Evolutionary conservation across 35 echinoderm and acorn worm species (phyloP).

Genomic region (Heliocidaris erythrogramma): DNA sequence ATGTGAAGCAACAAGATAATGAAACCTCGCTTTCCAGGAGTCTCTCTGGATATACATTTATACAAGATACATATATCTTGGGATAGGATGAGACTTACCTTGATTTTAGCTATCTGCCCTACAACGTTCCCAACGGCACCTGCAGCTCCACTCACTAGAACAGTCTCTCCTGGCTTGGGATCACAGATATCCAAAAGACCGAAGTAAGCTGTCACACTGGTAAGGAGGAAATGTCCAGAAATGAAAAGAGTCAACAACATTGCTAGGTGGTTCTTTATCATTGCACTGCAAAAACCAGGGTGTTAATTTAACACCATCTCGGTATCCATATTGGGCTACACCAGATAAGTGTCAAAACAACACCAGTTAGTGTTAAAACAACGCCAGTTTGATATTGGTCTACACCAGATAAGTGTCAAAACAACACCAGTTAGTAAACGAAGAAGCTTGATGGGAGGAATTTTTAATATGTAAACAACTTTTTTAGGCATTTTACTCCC

Average conservation of each 20-base stretch:
- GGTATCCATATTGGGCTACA: no score
- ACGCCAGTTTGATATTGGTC: no score
- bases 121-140: constrained; percentile 73
- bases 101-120: constrained; percentile 78
- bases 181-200: constrained; percentile 51
- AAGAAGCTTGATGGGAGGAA: no score
- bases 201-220: constrained; percentile 77
- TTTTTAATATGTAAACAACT: no score
- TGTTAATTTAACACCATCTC: no score
- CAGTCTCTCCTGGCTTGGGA: constrained; percentile 58
- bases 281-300: no score
- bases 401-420: no score
- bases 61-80: not conserved
- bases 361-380: no score
- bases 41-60: not conserved
- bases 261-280: no score
- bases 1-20: not conserved
- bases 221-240: not conserved
- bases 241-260: not conserved
- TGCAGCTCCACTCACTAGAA: constrained; percentile 72
- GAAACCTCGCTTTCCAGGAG: not conserved
- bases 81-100: constrained; percentile 43
- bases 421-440: no score
- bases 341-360: no score
- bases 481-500: no score